Evolutionary conservation across 2,113 vertebrate species (phyloP).

Genomic region (Mungos mungo): DNA sequence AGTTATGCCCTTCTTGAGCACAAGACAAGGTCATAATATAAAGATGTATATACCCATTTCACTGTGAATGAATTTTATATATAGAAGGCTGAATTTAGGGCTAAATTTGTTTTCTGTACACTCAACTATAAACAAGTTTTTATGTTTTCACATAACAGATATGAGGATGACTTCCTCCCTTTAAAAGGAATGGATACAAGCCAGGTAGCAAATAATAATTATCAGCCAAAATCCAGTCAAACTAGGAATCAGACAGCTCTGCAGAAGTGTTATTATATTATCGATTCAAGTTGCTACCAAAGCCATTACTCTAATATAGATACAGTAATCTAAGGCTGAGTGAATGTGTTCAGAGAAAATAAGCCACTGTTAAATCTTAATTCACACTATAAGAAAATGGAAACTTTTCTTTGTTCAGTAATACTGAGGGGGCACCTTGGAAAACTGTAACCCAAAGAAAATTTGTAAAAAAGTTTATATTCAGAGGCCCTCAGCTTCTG

Average conservation of each 20-base stretch:
- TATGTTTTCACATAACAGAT: constrained; percentile 34
- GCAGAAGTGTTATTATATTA: neutral
- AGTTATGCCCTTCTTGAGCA: neutral
- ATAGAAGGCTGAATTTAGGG: neutral
- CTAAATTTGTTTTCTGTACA: neutral
- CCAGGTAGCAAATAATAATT: constrained; percentile 45
- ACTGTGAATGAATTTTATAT: neutral
- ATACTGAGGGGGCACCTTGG: neutral
- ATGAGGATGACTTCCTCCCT: neutral
- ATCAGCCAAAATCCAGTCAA: constrained; percentile 26
- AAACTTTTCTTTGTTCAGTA: neutral
- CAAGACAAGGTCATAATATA: neutral
- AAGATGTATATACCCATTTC: neutral
- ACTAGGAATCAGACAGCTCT: neutral
- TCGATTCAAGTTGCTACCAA: neutral
- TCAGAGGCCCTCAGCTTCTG: neutral
- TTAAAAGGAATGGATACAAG: neutral
- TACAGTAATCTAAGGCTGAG: neutral
- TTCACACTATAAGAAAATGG: neutral
- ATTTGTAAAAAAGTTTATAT: neutral
- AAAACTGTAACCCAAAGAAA: neutral
- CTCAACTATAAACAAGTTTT: constrained; percentile 7
- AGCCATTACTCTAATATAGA: neutral
- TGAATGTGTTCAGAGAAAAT: constrained; percentile 33
- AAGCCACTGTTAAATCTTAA: neutral